Conservation (phyloP, 2,888 invertebrate genomes). For the Nudaria mundana region DNA sequence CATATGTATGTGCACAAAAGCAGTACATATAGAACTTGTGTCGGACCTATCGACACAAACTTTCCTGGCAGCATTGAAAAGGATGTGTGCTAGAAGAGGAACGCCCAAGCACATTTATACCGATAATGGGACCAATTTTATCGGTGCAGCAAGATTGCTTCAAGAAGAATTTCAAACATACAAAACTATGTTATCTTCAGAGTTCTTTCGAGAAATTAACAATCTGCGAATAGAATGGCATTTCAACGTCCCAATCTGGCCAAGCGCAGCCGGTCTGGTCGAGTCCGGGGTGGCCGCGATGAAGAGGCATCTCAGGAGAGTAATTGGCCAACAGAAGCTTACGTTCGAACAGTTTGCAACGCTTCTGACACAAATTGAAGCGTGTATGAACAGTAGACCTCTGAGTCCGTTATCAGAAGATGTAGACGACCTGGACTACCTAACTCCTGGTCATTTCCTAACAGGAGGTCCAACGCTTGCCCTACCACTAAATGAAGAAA, state of each 20-base stretch:
- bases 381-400: conserved; percentile 15
- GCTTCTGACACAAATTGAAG: conserved; percentile 6
- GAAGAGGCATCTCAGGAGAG: neutral
- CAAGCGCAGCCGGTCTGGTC: too few relatives aligned
- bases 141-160: conserved; percentile 1
- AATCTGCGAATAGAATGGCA: too few relatives aligned
- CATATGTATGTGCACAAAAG: conserved; percentile 16
- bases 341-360: conserved; percentile 3
- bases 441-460: conserved; percentile 29
- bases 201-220: too few relatives aligned
- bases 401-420: conserved; percentile 21
- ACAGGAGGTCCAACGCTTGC: conserved; percentile 8
- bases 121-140: conserved; percentile 9
- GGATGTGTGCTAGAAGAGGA: conserved; percentile 12
- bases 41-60: conserved; percentile 10
- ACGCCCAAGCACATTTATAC: conserved; percentile 11
- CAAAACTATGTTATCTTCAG: neutral
- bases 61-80: conserved; percentile 6
- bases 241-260: too few relatives aligned
- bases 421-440: conserved; percentile 18
- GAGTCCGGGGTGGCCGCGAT: neutral
- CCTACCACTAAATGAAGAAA: neutral
- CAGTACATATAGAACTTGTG: conserved; percentile 16
- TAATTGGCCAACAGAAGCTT: neutral
- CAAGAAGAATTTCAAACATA: neutral